Evolutionary conservation across 2,797 vertebrate species (phyloP), one percentile per base, ranked within the genome.

Genomic region (Lycodopsis pacificus): DNA sequence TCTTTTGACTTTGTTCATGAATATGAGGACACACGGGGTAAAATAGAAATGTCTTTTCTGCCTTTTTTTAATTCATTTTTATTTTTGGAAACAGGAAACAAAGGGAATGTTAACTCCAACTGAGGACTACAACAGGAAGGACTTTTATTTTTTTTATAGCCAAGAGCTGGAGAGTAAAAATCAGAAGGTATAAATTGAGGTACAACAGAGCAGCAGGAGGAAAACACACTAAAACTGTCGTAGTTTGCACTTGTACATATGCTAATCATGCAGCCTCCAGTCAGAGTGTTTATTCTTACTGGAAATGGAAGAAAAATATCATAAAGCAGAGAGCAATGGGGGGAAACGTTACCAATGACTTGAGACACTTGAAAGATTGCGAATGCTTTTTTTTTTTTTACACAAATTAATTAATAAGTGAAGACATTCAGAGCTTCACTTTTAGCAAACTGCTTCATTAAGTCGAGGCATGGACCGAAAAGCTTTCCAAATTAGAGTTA

Each of bases 171-270:
- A 82, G 54, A 74, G 72, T 76, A 66, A 64, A 79, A 85, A 66
- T 79, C 68, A 81, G 71, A 64, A 80, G 68, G 66, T 82, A 80
- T 78, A 84, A 90, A 87, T 25, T 82, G 88, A 87, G 88, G 85
- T 88, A 91, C 81, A 87, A 72, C 70, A 85, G 67, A 81, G 87
- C 86, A 88, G 89, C 85, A 78, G 81, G 32, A 84, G 83, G 73
- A 82, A 59, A 75, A 74, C 51, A 78, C 66, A 65, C 71, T 56
- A 62, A 36, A 44, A 70, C 68, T 78, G n/a, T 30, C 53, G 80
- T 68, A 76, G 61, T 72, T 69, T 76, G 46, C 30, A 72, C 20
- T 59, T 49, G 56, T 59, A 76, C 54, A 78, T 49, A 25, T 27
- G 66, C 62, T 67, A 62, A 65, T 70, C 81, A 81, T 79, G 85